Evolutionary conservation across 2,797 vertebrate genomes (phyloP), one percentile per base, ranked within the genome.

Genomic region (Microcaecilia unicolor): DNA sequence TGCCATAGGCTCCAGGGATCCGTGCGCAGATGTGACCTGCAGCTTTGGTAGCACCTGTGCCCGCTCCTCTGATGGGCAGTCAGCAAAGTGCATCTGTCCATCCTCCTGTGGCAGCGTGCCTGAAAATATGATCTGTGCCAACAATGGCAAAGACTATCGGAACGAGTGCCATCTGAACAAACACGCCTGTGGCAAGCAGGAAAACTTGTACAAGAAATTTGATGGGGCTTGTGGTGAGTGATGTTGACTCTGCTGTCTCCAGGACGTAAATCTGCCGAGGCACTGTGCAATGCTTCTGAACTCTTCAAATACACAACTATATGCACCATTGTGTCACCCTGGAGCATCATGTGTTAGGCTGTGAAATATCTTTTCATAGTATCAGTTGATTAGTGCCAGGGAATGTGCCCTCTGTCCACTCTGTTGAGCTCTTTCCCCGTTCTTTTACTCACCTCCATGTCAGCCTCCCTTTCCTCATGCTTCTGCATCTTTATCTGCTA

Each of bases 31-130:
- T 3, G 88, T 97, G 66, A 79, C 57, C 30, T 98, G 95, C 77
- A 89, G 88, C 56, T 99, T 90, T 0, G 95, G 95, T 68, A 97
- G 94, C 76, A 94, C 88, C 15, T 99, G 95, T 0, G 68, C 82
- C 7, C 89, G 80, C 62, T 92, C 92, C 0, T 61, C 87, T 0
- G 92, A 96, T 0, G 90, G 94, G 22, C 71, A 85, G 64, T 78
- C 79, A 0, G 91, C 93, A 31, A 85, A 83, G 9, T 99, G 95
- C 48, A 85, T 90, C 63, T 99, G 95, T 21, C 93, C 94, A 0
- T 51, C 85, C 1, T 68, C 78, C 26, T 99, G 95, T 22, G 41
- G 64, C 14, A 64, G 72, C 2, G 45, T 71, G 16, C 25, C 72
- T 0, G 68, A 80, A 51, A 60, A 70, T 46, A 47, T 63, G 0